Percentiles rank a stretch among this genome's conserved stretches.
Conservation (phyloP, 1,140 invertebrate genomes). For the Himalopsyche phryganea region DNA sequence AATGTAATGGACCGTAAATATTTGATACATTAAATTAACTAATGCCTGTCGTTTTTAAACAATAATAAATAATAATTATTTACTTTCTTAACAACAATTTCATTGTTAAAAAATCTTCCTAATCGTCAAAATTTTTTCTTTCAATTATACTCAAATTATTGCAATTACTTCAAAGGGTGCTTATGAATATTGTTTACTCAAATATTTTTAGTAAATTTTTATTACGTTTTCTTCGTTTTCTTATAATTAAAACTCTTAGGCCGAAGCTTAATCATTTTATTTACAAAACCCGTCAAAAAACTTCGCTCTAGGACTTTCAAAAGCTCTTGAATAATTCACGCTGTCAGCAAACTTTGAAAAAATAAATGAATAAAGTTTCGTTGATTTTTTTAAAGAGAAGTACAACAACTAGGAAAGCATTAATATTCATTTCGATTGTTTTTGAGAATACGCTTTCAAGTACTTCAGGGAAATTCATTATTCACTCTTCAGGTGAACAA, state of each 20-base stretch:
- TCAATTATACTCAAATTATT: no score
- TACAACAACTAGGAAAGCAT: background rate
- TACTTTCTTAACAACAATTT: no score
- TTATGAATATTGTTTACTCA: no score
- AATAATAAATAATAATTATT: no score
- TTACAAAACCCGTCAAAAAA: conserved; percentile 8
- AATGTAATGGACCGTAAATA: no score
- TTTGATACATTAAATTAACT: no score
- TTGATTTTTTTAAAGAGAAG: conserved; percentile 6
- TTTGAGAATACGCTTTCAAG: background rate
- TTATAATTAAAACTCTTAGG: conserved; percentile 2
- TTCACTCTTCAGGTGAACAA: background rate
- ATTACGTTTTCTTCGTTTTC: background rate
- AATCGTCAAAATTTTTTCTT: no score
- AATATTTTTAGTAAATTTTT: no score
- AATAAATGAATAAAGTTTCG: conserved; percentile 14
- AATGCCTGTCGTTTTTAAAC: no score
- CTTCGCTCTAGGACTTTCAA: background rate
- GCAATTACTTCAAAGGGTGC: no score
- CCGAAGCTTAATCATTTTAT: conserved; percentile 1
- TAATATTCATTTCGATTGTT: conserved; percentile 2
- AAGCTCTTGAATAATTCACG: conserved; percentile 16
- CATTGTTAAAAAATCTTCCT: no score
- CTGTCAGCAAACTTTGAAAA: conserved; percentile 12
- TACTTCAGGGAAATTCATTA: background rate